These are phyloP conservation scores for Ochropacha duplaris DNA, from an alignment of 2,888 invertebrate species.

Conservation along the genomic window DNA sequence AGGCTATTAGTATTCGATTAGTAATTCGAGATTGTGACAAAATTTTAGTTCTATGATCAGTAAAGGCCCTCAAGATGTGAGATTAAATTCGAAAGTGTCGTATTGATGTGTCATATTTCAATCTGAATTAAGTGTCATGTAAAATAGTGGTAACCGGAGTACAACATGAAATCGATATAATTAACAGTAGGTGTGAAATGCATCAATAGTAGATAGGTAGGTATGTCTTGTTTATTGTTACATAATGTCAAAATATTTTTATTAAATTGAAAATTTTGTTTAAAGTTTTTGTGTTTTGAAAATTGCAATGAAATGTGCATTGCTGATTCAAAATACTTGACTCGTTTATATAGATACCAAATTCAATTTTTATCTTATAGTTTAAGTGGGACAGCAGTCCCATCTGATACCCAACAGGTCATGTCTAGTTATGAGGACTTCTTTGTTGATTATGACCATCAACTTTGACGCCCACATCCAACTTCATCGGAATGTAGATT, in stretches of 20 bases:
- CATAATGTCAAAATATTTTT: too few relatives aligned
- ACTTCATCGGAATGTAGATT: not conserved
- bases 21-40: slow-evolving; percentile 62
- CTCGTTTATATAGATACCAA: too few relatives aligned
- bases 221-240: not conserved
- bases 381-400: too few relatives aligned
- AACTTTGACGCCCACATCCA: not conserved
- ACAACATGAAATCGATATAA: slow-evolving; percentile 47
- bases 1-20: slow-evolving; percentile 67
- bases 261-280: too few relatives aligned
- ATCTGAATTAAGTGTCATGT: slow-evolving; percentile 53
- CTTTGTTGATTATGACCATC: not conserved
- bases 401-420: too few relatives aligned
- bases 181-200: slow-evolving; percentile 42
- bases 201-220: too few relatives aligned
- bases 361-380: too few relatives aligned
- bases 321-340: too few relatives aligned
- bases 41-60: slow-evolving; percentile 41
- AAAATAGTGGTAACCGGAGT: slow-evolving; percentile 46
- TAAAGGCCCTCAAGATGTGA: slow-evolving; percentile 33
- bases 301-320: too few relatives aligned
- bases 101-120: slow-evolving; percentile 52
- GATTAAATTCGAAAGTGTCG: slow-evolving; percentile 44
- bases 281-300: too few relatives aligned
- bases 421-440: not conserved